phyloP scores from a whole-genome alignment of 2,888 invertebrate species.

The Hydriomena furcata region DNA sequence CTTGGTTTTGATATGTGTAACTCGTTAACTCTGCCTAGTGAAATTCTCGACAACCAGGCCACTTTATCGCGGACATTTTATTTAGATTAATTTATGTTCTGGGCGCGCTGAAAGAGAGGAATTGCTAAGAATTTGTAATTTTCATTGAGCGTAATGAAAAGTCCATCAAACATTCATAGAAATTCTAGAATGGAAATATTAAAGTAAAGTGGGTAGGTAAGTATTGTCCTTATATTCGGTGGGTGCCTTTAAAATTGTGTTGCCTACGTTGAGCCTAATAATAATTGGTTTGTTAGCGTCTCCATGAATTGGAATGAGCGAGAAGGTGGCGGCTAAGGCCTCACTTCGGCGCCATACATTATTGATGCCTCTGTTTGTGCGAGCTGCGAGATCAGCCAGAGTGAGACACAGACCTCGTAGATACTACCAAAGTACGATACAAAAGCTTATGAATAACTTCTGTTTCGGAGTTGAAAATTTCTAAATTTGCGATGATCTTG shows the following conservation, averaged over 20 bases:
- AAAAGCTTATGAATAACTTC: neutral
- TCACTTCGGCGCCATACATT: constrained; percentile 36
- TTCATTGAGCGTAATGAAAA: no score
- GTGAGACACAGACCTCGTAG: neutral
- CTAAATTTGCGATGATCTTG: neutral
- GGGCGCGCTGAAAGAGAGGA: no score
- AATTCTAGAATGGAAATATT: no score
- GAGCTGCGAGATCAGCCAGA: neutral
- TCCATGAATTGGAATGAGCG: constrained; percentile 63
- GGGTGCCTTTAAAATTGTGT: neutral
- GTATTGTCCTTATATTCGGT: neutral
- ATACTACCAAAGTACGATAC: no score
- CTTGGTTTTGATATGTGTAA: no score
- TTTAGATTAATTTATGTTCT: no score
- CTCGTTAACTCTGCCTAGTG: no score
- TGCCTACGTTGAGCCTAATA: constrained; percentile 22
- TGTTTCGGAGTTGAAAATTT: neutral
- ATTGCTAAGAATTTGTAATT: no score
- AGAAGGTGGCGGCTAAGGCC: constrained; percentile 32
- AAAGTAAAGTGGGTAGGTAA: no score
- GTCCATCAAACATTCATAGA: no score
- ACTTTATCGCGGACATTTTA: no score
- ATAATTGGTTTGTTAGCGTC: constrained; percentile 57
- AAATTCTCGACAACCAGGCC: no score
- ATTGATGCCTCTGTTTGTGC: constrained; percentile 32